Evolutionary conservation across 92 coral and sea anemone species (phyloP), one percentile per base, ranked within the genome.

Genomic region (Metridium senile): DNA sequence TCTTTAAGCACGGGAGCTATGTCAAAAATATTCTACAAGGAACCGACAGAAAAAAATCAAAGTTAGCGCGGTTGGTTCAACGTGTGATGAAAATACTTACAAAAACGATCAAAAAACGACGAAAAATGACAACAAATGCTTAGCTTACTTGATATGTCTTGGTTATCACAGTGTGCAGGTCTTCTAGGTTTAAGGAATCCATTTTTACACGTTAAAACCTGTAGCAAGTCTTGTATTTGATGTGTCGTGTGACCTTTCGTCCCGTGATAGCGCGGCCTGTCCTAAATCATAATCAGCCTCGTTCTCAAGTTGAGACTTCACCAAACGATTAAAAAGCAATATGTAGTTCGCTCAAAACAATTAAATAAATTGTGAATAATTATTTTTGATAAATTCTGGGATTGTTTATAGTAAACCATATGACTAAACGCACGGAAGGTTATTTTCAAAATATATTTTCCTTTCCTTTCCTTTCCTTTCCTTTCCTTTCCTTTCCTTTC

Each of bases 1-100:
- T 96, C 99, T 53, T 91, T 88, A 25, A 96, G 74, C 10, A 82
- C 89, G 8, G 96, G 97, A 31, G 90, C 82, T 23, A 96, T 75
- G 63, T 96, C 97, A 62, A 96, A 78, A 47, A 90, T 81, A 71
- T 85, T 90, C 99, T 96, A 68, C 53, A 75, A 69, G 58, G 23
- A 67, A 39, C n/a, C 47, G 53, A 79, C 68, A 35, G 43, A 54
- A 66, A 28, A 63, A 27, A 49, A 74, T 33, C 69, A 72, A 23
- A 62, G 66, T 76, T 68, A n/a, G n/a, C n/a, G n/a, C n/a, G n/a
- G n/a, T n/a, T n/a, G n/a, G n/a, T n/a, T n/a, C n/a, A n/a, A n/a
- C n/a, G n/a, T n/a, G n/a, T n/a, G 11, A 57, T 16, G 30, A 67
- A 16, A 22, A 6, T 39, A 13, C 8, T 39, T 13, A 25, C 69